Evolutionary conservation across 2,113 vertebrate species (phyloP), one percentile per base, ranked within the genome.

Genomic region (Phasianus colchicus): DNA sequence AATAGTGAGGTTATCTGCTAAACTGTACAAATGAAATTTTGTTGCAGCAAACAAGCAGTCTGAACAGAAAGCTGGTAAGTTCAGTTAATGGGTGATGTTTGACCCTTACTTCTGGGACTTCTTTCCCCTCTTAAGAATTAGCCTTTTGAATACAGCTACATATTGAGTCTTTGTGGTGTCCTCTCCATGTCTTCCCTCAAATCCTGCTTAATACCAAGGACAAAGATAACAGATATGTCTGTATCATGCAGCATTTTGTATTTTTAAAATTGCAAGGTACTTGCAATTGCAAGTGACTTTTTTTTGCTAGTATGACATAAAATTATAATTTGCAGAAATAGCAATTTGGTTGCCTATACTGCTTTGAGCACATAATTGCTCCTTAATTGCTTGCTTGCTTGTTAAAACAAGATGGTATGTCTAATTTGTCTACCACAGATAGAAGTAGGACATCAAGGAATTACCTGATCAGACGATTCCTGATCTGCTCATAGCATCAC

Each of bases 391-490:
- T 92, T 67, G 30, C 43, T 91, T 86, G 29, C 43, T 12, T 45
- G 11, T 61, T 65, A 45, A 73, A 82, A 61, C 20, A 54, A 52
- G 25, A 79, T 40, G 30, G 17, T 25, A 2, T 57, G 40, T 86
- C 61, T 93, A 27, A 52, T 90, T 47, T 88, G 24, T 92, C 22
- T 89, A 13, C 36, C 21, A 29, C 20, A 73, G 74, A 34, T 66
- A 63, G 82, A 96, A 95, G 76, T 87, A 91, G 89, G 84, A 73
- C 84, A 64, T 76, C 40, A 79, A 85, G 78, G 89, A 91, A 83
- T 95, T 91, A 89, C n/a, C 74, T 91, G 92, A 92, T 89, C 84
- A 95, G 91, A 76, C 71, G 54, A 86, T 87, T 45, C 36, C 21
- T 48, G 78, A 27, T 92, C 86, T 85, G 78, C 4, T 17, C 9